Evolutionary conservation across 2,888 invertebrate genomes (phyloP).

Genomic region (Apamea epomidion): DNA sequence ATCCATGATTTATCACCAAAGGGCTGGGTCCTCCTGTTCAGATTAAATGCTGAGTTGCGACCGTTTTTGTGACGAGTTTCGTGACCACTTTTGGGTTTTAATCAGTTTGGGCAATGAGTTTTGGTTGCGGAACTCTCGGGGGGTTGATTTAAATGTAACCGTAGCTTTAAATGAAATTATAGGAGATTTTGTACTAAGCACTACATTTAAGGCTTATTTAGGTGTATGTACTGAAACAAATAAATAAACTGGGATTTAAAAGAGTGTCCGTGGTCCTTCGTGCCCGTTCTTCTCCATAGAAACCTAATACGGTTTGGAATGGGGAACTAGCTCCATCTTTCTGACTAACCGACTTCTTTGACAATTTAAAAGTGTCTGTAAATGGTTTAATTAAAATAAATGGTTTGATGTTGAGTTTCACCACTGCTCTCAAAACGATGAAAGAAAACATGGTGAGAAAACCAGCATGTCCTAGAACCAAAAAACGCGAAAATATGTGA

Average conservation of each 20-base stretch:
- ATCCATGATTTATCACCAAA: slow-evolving; percentile 54
- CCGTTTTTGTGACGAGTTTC: slow-evolving; percentile 50
- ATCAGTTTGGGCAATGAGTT: slow-evolving; percentile 5
- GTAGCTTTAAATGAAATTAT: neutral
- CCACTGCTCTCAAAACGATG: too few relatives aligned
- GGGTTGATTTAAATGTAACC: slow-evolving; percentile 12
- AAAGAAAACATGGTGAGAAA: too few relatives aligned
- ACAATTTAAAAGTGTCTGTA: too few relatives aligned
- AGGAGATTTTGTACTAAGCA: neutral
- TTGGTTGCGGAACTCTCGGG: neutral
- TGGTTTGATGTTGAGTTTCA: too few relatives aligned
- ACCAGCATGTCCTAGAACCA: too few relatives aligned
- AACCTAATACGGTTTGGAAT: neutral
- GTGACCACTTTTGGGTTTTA: slow-evolving; percentile 29
- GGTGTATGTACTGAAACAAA: neutral
- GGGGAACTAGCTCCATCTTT: too few relatives aligned
- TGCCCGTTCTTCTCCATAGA: too few relatives aligned
- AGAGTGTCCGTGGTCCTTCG: too few relatives aligned
- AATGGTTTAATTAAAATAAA: too few relatives aligned
- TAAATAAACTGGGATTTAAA: neutral
- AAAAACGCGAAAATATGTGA: too few relatives aligned
- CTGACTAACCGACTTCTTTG: too few relatives aligned
- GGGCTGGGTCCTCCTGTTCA: slow-evolving; percentile 14
- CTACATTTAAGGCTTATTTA: neutral
- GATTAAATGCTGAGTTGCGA: slow-evolving; percentile 52